Conservation (phyloP, 2,797 vertebrate genomes). For the Lacerta bilineata region DNA sequence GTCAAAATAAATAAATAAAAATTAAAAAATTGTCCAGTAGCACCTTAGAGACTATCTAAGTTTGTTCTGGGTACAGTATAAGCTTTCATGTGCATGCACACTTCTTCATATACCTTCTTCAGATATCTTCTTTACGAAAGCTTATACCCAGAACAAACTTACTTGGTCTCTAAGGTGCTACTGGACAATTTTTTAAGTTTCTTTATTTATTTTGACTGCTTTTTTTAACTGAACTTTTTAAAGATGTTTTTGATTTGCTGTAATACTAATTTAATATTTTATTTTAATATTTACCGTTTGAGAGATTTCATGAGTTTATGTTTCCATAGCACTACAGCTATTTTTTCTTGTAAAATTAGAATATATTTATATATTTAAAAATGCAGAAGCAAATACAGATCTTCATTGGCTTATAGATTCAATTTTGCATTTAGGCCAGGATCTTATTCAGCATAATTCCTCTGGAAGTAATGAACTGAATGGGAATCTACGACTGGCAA, state of each 20-base stretch:
- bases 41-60: too few relatives aligned
- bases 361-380: background rate
- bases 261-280: background rate
- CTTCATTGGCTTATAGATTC: background rate
- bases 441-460: conserved; percentile 85
- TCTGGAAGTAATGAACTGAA: conserved; percentile 82
- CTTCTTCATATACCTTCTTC: too few relatives aligned
- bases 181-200: too few relatives aligned
- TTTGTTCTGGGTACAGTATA: too few relatives aligned
- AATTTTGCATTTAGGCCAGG: conserved; percentile 82
- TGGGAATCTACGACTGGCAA: conserved; percentile 82
- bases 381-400: background rate
- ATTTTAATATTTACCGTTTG: background rate
- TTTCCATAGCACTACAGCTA: background rate
- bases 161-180: too few relatives aligned
- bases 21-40: too few relatives aligned
- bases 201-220: too few relatives aligned
- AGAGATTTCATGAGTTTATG: background rate
- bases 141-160: too few relatives aligned
- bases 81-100: too few relatives aligned
- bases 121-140: too few relatives aligned
- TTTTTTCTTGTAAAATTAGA: background rate
- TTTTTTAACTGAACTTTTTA: background rate
- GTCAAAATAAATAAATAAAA: too few relatives aligned
- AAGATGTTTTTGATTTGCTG: background rate